A percentile compares a stretch with the other conserved stretches of the same genome.
Evolutionary conservation across 2,113 vertebrate species (phyloP).

Genomic region (Chrysemys picta): DNA sequence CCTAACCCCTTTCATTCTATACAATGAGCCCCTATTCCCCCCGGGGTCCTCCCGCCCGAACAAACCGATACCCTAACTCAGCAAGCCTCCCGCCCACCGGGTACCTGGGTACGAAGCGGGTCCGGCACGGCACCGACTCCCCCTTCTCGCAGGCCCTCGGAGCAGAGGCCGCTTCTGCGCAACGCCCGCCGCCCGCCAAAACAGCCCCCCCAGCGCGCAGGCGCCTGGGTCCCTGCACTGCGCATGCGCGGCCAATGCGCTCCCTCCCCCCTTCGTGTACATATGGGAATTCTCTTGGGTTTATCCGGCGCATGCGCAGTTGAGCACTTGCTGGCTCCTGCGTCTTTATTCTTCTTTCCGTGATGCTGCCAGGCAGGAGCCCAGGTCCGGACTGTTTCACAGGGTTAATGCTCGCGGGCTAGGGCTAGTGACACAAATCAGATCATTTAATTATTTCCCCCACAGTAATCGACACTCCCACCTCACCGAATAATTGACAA

Average conservation of each 20-base stretch:
- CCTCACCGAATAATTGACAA: neutral
- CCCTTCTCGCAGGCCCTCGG: slow-evolving; percentile 36
- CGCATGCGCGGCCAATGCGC: slow-evolving; percentile 57
- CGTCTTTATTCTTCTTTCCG: neutral
- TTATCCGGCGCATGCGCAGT: neutral
- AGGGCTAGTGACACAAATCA: neutral
- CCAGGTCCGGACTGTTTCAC: neutral
- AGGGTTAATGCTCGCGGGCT: neutral
- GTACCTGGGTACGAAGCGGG: slow-evolving; percentile 64
- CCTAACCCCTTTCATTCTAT: neutral
- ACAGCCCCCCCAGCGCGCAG: slow-evolving; percentile 73
- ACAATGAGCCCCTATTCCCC: neutral
- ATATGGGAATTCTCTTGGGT: neutral
- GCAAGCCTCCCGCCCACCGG: slow-evolving; percentile 30
- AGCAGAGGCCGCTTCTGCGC: slow-evolving; percentile 68
- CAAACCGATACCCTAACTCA: slow-evolving; percentile 14
- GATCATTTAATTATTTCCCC: neutral
- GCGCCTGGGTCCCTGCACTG: slow-evolving; percentile 50
- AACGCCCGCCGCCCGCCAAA: slow-evolving; percentile 81
- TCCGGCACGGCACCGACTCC: slow-evolving; percentile 47
- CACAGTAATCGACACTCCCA: too few relatives aligned
- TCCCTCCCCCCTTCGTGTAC: neutral
- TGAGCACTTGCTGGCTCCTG: neutral
- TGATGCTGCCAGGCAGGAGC: neutral
- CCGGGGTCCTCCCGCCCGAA: slow-evolving; percentile 66